These are phyloP conservation scores for Mobula birostris DNA, from an alignment of 2,113 vertebrate genomes.

Conservation along the genomic window DNA sequence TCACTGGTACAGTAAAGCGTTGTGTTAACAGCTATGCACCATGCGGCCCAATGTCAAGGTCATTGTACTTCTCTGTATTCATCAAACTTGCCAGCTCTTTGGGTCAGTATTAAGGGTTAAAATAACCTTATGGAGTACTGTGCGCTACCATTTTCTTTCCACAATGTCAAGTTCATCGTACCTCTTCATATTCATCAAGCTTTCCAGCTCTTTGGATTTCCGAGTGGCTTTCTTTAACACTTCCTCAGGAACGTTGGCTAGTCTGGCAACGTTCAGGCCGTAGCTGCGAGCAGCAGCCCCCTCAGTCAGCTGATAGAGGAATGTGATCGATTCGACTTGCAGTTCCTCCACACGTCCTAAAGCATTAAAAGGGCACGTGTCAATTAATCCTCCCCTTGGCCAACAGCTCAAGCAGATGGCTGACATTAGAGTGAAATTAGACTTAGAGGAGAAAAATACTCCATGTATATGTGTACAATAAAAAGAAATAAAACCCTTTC, in stretches of 20 bases:
- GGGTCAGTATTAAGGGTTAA: neutral
- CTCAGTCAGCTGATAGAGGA: conserved; percentile 89
- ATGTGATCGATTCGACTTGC: conserved; percentile 82
- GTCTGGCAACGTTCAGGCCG: conserved; percentile 86
- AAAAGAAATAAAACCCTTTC: neutral
- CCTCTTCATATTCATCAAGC: conserved; percentile 70
- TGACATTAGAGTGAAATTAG: neutral
- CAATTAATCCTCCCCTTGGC: neutral
- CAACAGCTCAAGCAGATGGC: conserved; percentile 18
- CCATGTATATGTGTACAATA: neutral
- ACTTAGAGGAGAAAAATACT: no score
- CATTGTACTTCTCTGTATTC: no score
- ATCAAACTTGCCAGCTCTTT: no score
- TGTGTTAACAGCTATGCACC: no score
- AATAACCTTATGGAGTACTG: neutral
- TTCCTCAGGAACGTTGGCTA: conserved; percentile 77
- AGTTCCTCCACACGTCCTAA: conserved; percentile 55
- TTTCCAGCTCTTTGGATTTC: conserved; percentile 84
- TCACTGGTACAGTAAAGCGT: no score
- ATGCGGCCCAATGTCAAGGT: no score
- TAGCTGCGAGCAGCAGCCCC: conserved; percentile 85
- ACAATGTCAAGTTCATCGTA: conserved; percentile 45
- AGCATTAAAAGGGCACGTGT: neutral
- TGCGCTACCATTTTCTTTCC: neutral
- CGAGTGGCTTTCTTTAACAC: conserved; percentile 73